Percentiles rank a stretch among this genome's conserved stretches.
phyloP scores from a whole-genome alignment of 1,140 invertebrate species.

The Neodiprion fabricii region DNA sequence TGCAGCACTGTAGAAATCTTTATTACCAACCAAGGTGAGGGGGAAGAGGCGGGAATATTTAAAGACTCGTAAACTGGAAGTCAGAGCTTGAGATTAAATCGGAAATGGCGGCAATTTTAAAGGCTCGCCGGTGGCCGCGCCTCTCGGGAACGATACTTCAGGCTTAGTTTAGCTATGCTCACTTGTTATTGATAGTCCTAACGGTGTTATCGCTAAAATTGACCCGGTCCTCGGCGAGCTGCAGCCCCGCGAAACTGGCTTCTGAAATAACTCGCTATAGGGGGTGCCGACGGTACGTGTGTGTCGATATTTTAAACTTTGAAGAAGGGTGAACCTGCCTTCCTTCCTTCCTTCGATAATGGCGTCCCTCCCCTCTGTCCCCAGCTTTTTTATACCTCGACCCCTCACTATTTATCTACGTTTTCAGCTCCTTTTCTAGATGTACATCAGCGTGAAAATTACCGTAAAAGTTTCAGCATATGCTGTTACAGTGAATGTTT shows the following conservation, averaged over 20 bases:
- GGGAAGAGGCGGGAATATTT: too few species aligned
- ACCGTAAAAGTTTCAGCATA: too few species aligned
- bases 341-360: neutral
- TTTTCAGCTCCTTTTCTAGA: too few species aligned
- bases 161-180: neutral
- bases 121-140: neutral
- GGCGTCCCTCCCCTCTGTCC: neutral
- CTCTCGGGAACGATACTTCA: constrained; percentile 1
- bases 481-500: too few species aligned
- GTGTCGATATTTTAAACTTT: constrained; percentile 1
- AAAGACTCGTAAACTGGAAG: neutral
- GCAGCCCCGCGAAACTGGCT: neutral
- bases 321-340: neutral
- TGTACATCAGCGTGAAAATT: too few species aligned
- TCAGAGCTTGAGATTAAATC: neutral
- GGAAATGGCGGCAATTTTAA: neutral
- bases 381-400: too few species aligned
- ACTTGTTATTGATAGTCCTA: neutral
- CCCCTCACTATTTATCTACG: too few species aligned
- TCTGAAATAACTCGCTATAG: neutral
- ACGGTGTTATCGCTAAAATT: neutral
- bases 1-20: too few species aligned
- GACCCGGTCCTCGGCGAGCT: neutral
- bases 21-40: too few species aligned
- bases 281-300: neutral